phyloP scores from a whole-genome alignment of 2,888 invertebrate genomes.

The Trissoscelio sp. region DNA sequence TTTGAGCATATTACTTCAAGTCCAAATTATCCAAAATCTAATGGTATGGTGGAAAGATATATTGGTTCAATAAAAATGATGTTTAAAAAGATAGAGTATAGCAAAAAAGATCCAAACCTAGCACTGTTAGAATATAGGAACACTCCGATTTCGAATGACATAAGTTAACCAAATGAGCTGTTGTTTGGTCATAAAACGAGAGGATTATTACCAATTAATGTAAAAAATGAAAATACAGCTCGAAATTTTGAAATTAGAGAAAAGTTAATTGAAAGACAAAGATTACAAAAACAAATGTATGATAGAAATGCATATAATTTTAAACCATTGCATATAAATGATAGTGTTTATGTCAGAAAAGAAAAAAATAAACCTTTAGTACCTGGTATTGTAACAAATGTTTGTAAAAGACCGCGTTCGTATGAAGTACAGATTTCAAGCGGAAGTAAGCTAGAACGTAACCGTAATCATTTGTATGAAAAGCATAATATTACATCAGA shows the following conservation, averaged over 20 bases:
- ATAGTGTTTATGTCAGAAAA: background rate
- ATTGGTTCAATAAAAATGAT: conserved; percentile 7
- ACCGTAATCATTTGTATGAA: background rate
- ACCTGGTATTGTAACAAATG: background rate
- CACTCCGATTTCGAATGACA: conserved; percentile 63
- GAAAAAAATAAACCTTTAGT: background rate
- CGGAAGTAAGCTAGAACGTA: background rate
- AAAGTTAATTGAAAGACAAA: background rate
- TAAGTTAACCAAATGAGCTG: conserved; percentile 65
- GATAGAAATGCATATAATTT: background rate
- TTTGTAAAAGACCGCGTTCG: background rate
- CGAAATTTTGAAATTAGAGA: background rate
- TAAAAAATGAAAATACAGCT: background rate
- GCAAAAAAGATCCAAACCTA: conserved; percentile 51
- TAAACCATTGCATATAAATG: background rate
- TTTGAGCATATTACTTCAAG: conserved; percentile 34
- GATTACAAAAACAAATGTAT: background rate
- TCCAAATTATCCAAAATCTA: conserved; percentile 13
- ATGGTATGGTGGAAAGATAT: conserved; percentile 16
- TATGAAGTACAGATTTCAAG: background rate
- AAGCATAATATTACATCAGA: too few relatives aligned
- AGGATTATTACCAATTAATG: conserved; percentile 25
- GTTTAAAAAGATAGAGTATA: conserved; percentile 52
- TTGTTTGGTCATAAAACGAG: conserved; percentile 54
- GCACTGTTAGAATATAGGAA: conserved; percentile 69